Conservation (phyloP, 2,113 vertebrate species). For the Callaeas wilsoni region DNA sequence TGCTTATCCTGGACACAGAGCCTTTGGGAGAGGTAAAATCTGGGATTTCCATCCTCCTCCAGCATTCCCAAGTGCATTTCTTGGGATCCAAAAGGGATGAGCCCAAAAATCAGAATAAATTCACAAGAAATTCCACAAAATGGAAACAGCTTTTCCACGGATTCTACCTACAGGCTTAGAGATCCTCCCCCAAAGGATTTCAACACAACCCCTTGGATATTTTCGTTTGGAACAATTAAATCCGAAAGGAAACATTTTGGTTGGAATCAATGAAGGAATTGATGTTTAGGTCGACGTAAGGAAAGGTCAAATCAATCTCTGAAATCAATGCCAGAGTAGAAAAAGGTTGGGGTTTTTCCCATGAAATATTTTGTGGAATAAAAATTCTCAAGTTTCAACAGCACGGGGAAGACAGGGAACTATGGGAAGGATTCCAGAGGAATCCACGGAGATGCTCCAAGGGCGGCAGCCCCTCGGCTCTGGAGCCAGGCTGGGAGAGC, state of each 20-base stretch:
- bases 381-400: not conserved
- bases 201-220: no score
- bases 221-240: not conserved
- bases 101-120: not conserved
- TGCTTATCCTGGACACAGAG: not conserved
- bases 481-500: not conserved
- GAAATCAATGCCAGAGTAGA: not conserved
- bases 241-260: not conserved
- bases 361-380: not conserved
- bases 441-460: not conserved
- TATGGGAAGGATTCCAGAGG: not conserved
- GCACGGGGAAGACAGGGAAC: not conserved
- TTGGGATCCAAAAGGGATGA: not conserved
- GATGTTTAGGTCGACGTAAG: not conserved
- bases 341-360: not conserved
- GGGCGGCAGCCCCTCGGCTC: not conserved
- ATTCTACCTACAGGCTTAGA: fast-evolving
- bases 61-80: not conserved
- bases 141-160: fast-evolving
- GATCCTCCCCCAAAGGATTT: not conserved
- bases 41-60: not conserved
- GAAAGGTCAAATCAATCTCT: not conserved
- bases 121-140: not conserved
- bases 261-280: not conserved
- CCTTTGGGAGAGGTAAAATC: not conserved